phyloP scores from a whole-genome alignment of 1,140 invertebrate species.

The Parasteatoda tepidariorum region DNA sequence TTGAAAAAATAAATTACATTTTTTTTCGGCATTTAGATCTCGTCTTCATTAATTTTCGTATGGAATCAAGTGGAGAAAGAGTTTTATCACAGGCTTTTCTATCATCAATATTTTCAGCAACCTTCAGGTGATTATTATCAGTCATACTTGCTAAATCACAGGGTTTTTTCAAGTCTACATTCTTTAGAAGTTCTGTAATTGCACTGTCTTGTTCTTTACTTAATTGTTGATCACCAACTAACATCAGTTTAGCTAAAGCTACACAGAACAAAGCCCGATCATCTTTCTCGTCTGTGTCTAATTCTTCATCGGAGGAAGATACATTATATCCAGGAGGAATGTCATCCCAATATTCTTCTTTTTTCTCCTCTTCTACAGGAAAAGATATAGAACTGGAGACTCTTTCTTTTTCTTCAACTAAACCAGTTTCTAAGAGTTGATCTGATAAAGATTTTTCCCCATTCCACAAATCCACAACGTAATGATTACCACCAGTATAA shows the following conservation, averaged over 20 bases:
- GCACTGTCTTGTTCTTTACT: neutral
- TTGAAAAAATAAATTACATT: too few relatives aligned
- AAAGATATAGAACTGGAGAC: neutral
- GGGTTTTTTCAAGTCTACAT: neutral
- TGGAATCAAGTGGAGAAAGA: too few relatives aligned
- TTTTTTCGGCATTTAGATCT: too few relatives aligned
- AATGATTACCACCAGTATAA: slow-evolving; percentile 36
- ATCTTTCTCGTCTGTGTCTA: neutral
- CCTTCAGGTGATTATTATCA: too few relatives aligned
- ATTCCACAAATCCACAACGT: slow-evolving; percentile 33
- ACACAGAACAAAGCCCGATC: neutral
- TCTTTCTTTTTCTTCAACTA: slow-evolving; percentile 9
- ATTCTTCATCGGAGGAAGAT: slow-evolving; percentile 7
- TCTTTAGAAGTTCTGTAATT: neutral
- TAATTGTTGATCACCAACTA: neutral
- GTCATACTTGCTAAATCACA: too few relatives aligned
- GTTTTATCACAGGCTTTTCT: neutral
- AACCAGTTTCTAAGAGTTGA: slow-evolving; percentile 11
- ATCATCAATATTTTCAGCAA: neutral
- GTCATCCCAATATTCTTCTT: neutral
- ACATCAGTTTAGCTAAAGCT: neutral
- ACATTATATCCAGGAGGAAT: neutral
- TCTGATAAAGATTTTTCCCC: slow-evolving; percentile 28
- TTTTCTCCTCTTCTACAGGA: neutral
- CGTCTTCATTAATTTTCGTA: too few relatives aligned